phyloP scores from a whole-genome alignment of 2,113 vertebrate genomes.

The Python bivittatus region DNA sequence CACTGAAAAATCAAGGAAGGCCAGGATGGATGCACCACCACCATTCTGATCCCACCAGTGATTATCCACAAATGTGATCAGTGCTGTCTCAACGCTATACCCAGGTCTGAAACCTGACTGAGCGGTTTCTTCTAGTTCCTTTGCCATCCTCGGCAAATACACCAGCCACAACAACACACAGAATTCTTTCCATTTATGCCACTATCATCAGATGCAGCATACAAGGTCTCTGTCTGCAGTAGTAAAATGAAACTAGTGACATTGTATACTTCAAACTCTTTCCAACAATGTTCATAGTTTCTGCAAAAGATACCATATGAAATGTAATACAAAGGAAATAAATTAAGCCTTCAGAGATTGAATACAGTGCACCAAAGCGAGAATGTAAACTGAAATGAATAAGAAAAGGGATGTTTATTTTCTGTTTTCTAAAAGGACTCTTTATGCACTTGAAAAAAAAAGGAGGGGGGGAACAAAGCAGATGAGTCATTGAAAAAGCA shows the following conservation, averaged over 20 bases:
- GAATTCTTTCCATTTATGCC: neutral
- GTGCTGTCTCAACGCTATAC: neutral
- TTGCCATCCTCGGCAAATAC: neutral
- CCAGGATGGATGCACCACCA: neutral
- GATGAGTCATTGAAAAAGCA: constrained; percentile 43
- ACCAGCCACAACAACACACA: neutral
- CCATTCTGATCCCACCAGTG: neutral
- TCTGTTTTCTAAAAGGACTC: constrained; percentile 33
- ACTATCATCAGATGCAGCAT: neutral
- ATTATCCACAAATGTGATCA: neutral
- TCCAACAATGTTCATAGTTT: neutral
- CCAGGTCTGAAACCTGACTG: neutral
- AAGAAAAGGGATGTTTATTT: neutral
- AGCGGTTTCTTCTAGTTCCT: neutral
- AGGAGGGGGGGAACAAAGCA: constrained; percentile 35
- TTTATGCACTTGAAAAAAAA: constrained; percentile 26
- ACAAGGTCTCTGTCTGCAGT: neutral
- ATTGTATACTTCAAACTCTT: neutral
- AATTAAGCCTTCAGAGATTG: neutral
- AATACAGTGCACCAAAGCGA: neutral
- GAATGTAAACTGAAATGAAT: neutral
- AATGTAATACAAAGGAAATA: neutral
- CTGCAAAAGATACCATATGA: neutral
- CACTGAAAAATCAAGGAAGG: neutral
- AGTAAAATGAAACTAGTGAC: neutral